Conservation (phyloP, 2,888 invertebrate species). For the Spisula subtruncata region DNA sequence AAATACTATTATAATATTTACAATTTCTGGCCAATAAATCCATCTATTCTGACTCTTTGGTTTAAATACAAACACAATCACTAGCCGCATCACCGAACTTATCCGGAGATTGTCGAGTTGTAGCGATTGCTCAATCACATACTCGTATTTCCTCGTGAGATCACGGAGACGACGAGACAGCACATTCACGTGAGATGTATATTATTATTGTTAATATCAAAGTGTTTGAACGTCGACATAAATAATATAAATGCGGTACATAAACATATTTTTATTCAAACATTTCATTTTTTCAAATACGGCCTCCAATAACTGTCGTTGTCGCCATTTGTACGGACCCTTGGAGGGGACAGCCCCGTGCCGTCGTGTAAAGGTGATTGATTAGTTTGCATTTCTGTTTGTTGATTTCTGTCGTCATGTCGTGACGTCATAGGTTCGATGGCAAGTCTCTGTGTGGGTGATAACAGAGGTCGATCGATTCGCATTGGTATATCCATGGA, state of each 20-base stretch:
- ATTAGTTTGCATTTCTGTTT: constrained; percentile 70
- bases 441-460: constrained; percentile 67
- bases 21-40: constrained; percentile 26
- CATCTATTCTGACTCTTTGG: background rate
- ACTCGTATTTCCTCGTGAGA: constrained; percentile 16
- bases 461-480: constrained; percentile 69
- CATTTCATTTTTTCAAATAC: constrained; percentile 71
- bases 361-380: constrained; percentile 66
- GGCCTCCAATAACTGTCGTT: constrained; percentile 81
- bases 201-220: background rate
- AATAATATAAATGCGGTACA: background rate
- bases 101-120: background rate
- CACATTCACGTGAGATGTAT: background rate
- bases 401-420: constrained; percentile 68
- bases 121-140: background rate
- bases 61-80: constrained; percentile 14
- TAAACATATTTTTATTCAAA: background rate
- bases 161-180: constrained; percentile 4
- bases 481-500: constrained; percentile 43
- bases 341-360: constrained; percentile 64
- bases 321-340: constrained; percentile 69
- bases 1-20: constrained; percentile 21
- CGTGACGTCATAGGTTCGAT: constrained; percentile 59
- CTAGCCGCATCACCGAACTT: too few relatives aligned
- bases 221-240: background rate